These are phyloP conservation scores for Cyanocitta stelleri DNA, from an alignment of 2,113 vertebrate genomes.

Conservation along the genomic window DNA sequence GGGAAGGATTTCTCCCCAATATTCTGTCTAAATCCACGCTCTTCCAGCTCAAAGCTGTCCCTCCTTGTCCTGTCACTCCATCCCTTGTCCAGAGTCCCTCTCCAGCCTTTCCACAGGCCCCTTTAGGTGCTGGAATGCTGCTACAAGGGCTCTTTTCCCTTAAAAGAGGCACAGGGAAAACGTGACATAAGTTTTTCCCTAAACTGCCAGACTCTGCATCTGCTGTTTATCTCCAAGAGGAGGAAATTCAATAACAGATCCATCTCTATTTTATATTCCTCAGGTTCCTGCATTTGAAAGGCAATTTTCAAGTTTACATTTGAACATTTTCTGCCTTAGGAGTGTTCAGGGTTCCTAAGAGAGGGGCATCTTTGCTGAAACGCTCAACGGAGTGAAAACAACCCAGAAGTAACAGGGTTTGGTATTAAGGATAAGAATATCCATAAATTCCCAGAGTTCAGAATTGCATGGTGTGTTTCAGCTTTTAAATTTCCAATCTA, in stretches of 20 bases:
- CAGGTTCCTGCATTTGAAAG: background rate
- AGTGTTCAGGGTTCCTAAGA: background rate
- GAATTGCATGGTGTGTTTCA: background rate
- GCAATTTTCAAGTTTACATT: background rate
- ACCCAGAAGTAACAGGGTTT: background rate
- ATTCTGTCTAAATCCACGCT: background rate
- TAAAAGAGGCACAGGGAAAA: background rate
- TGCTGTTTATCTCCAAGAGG: constrained; percentile 5
- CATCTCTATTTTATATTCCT: background rate
- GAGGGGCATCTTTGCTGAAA: background rate
- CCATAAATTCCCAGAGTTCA: background rate
- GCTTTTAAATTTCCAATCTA: background rate
- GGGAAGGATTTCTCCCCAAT: background rate
- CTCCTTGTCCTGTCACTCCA: background rate
- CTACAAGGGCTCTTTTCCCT: background rate
- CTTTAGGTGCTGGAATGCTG: background rate
- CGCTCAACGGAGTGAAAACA: background rate
- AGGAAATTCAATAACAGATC: background rate
- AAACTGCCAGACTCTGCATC: background rate
- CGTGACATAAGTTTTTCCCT: background rate
- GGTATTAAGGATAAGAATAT: background rate
- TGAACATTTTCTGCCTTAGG: background rate
- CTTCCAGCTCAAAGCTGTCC: background rate
- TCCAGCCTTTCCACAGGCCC: background rate
- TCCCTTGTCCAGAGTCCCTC: background rate